A percentile compares a stretch with the other conserved stretches of the same genome.
phyloP scores from a whole-genome alignment of 2,797 vertebrate species.

The Coregonus sp. region DNA sequence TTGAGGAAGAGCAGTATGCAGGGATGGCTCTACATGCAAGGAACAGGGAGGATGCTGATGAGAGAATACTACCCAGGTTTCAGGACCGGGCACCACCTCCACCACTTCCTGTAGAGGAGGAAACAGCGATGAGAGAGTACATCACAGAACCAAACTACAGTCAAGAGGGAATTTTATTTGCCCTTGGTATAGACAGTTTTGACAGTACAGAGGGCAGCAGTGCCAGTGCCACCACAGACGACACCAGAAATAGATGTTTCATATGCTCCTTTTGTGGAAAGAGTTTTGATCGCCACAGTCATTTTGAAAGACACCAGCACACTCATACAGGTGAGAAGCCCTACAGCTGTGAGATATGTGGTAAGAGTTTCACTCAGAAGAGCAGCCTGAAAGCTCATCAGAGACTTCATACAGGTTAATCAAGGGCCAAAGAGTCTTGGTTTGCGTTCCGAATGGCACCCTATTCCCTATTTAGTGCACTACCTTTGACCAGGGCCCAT shows the following conservation, averaged over 20 bases:
- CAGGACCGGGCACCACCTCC: background rate
- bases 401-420: conserved; percentile 39
- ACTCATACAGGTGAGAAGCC: conserved; percentile 26
- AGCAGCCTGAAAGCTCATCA: conserved; percentile 57
- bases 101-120: background rate
- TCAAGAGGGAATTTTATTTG: conserved; percentile 31
- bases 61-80: background rate
- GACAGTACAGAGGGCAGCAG: background rate
- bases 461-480: no score
- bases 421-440: background rate
- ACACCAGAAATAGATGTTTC: conserved; percentile 45
- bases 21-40: conserved; percentile 13
- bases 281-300: conserved; percentile 57
- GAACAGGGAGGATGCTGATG: conserved; percentile 9
- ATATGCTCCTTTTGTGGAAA: conserved; percentile 68
- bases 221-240: background rate
- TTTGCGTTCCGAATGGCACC: no score
- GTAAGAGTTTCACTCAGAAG: conserved; percentile 47
- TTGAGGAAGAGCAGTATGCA: conserved; percentile 30
- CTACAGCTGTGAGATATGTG: conserved; percentile 54
- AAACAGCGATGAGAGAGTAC: conserved; percentile 14
- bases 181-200: conserved; percentile 29
- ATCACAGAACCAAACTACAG: background rate
- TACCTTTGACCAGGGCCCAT: no score
- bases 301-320: conserved; percentile 66